phyloP scores from a whole-genome alignment of 2,888 invertebrate genomes.

The Aricia artaxerxes region DNA sequence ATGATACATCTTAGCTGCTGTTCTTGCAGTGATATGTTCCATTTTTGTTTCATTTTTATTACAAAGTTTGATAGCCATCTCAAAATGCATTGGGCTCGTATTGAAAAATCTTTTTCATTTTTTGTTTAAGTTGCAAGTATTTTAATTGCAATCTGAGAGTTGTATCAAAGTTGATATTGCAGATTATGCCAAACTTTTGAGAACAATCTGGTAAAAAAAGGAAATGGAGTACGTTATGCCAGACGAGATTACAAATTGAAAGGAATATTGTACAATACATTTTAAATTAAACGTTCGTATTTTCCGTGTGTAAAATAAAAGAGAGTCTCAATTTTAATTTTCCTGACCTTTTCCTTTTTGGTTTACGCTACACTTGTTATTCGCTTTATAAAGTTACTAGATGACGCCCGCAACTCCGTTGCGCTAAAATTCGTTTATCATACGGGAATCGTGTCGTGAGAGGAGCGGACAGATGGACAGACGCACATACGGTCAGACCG shows the following conservation, averaged over 20 bases:
- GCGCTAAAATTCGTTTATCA: no score
- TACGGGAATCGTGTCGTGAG: no score
- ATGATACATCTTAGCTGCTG: no score
- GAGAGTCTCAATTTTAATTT: background rate
- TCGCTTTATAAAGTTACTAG: no score
- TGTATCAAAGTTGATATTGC: background rate
- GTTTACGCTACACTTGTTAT: no score
- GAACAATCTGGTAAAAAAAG: background rate
- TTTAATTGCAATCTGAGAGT: background rate
- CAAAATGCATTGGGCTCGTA: no score
- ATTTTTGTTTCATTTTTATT: no score
- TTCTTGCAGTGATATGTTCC: no score
- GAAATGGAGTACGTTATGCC: background rate
- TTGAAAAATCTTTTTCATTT: background rate
- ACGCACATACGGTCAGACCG: no score
- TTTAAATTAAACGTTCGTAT: background rate
- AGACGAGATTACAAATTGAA: slow-evolving; percentile 3
- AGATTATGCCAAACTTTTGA: background rate
- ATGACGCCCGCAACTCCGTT: no score
- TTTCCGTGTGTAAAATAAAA: background rate
- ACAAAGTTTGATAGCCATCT: no score
- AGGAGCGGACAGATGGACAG: no score
- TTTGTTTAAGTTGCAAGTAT: background rate
- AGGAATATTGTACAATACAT: background rate
- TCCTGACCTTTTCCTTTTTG: background rate